These are phyloP conservation scores for Ameiurus melas DNA, from an alignment of 2,113 vertebrate genomes.

Conservation along the genomic window DNA sequence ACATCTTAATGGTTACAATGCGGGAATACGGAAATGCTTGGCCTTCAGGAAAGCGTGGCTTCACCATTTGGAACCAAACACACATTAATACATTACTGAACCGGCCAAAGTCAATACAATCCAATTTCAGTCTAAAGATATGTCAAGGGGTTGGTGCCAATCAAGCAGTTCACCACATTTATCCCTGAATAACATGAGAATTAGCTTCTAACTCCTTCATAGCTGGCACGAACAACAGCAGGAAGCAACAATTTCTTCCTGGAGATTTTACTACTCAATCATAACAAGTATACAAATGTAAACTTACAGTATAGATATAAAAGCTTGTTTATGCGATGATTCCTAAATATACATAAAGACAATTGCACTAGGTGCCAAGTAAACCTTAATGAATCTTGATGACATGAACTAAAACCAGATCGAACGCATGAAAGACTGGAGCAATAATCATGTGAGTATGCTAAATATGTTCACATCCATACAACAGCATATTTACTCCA, in stretches of 20 bases:
- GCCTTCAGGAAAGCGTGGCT: slow-evolving; percentile 25
- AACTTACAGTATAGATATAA: neutral
- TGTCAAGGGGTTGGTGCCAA: slow-evolving; percentile 22
- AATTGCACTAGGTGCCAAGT: neutral
- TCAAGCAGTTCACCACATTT: slow-evolving; percentile 15
- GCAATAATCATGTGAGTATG: neutral
- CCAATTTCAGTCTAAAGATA: slow-evolving; percentile 25
- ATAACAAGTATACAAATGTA: neutral
- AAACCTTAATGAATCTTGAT: neutral
- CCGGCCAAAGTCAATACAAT: slow-evolving; percentile 37
- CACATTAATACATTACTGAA: slow-evolving; percentile 31
- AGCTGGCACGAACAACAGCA: too few species aligned
- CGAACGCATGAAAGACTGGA: neutral
- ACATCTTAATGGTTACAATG: slow-evolving; percentile 31
- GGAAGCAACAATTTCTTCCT: neutral
- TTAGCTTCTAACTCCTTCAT: slow-evolving; percentile 1
- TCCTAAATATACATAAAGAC: neutral
- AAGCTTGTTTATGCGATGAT: neutral
- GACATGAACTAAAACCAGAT: neutral
- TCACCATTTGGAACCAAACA: slow-evolving; percentile 37
- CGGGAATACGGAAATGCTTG: slow-evolving; percentile 26
- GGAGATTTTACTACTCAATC: neutral
- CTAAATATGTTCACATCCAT: neutral
- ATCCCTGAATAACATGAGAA: slow-evolving; percentile 17
- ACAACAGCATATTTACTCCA: neutral